Evolutionary conservation across 2,797 vertebrate species (phyloP), one percentile per base, ranked within the genome.

Genomic region (Hyperoplus lanceolatus): DNA sequence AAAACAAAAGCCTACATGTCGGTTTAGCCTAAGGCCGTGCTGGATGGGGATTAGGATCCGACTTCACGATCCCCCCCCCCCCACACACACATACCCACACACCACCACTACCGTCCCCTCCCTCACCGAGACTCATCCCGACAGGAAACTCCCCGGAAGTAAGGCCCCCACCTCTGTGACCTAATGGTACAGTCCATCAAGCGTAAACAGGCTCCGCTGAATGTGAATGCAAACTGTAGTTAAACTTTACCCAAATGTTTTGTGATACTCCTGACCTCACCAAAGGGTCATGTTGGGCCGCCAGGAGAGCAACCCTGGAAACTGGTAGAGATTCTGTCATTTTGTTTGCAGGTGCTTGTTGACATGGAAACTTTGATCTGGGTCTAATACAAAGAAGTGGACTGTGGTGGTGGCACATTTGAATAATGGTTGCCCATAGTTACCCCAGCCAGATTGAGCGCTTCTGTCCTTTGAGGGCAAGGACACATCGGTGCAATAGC

Each of bases 21-120:
- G 81, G 88, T 93, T 94, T 95, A 94, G 93, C 94, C 73, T 54
- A 78, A 83, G 73, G 92, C 93, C 85, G 83, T 92, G 90, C 90
- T 92, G 89, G 93, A 93, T 90, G 49, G 82, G 95, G 96, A 98
- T 98, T 97, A 98, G 94, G 86, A 93, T 90, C 66, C 92, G 95
- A 95, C 89, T 87, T 89, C 90, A 92, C 94, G 74, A 94, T 92
- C 92, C 95, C 86, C 92, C 86, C 90, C 90, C 14, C n/a, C 2
- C 21, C 4, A 80, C 92, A 29, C 29, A 29, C 29, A 29, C 29
- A 29, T 3, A 29, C 29, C 29, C 29, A 29, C 29, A 29, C 92
- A 87, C 94, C 96, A 93, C 93, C 92, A 90, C 92, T 29, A 29
- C 29, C 29, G 29, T 3, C 29, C 77, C 79, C 81, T 78, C 87